These are phyloP conservation scores for Drosophila rubida DNA, from an alignment of 2,888 invertebrate species.

Conservation along the genomic window DNA sequence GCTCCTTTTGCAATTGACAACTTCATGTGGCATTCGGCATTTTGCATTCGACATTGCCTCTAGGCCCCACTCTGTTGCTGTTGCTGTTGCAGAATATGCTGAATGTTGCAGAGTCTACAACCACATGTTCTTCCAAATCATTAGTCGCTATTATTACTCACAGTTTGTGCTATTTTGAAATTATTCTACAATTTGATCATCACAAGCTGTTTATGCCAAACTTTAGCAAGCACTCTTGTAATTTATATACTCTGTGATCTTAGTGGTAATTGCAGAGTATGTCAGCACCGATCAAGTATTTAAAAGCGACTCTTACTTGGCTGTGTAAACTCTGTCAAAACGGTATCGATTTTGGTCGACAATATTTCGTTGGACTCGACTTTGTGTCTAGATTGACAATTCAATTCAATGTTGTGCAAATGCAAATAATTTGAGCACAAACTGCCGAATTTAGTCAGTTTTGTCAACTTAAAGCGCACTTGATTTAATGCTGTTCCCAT, in stretches of 20 bases:
- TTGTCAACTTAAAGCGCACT: not conserved
- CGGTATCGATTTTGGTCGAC: not conserved
- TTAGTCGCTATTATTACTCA: no score
- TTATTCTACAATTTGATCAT: no score
- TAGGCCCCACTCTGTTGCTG: no score
- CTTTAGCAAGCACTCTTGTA: no score
- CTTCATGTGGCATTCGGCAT: constrained; percentile 40
- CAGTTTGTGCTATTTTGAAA: no score
- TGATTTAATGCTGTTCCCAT: not conserved
- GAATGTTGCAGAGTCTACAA: no score
- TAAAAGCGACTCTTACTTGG: not conserved
- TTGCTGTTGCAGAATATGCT: no score
- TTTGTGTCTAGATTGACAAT: not conserved
- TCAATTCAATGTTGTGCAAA: not conserved
- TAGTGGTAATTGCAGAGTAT: not conserved
- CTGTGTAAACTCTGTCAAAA: not conserved
- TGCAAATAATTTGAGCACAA: not conserved
- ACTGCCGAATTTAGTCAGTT: not conserved
- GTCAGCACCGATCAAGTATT: not conserved
- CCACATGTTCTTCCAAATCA: no score
- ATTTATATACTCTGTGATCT: no score
- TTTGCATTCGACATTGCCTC: constrained; percentile 21
- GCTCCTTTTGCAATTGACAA: constrained; percentile 55
- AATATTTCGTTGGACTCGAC: not conserved
- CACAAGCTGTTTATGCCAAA: no score